Evolutionary conservation across 2,797 vertebrate species (phyloP).

Genomic region (Euphonia xanthogaster): DNA sequence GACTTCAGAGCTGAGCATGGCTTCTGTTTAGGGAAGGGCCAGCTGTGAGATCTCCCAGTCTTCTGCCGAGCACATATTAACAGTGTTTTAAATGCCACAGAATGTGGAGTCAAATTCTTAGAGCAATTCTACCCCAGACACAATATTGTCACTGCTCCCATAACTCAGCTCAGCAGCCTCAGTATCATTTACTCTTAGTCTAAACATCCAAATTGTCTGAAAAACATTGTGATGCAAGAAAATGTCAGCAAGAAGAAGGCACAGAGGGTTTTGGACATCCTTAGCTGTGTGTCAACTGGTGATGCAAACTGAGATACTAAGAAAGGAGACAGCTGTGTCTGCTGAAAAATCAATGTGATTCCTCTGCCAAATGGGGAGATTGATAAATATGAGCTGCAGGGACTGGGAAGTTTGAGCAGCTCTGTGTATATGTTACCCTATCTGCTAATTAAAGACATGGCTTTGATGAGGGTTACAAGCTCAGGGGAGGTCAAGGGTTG

Average conservation of each 20-base stretch:
- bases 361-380: background rate
- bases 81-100: background rate
- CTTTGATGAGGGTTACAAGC: background rate
- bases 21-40: slow-evolving; percentile 18
- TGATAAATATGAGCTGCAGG: background rate
- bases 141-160: background rate
- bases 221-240: background rate
- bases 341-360: slow-evolving; percentile 16
- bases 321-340: background rate
- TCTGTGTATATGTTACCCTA: background rate
- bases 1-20: background rate
- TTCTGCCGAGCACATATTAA: background rate
- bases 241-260: background rate
- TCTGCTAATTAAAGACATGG: background rate
- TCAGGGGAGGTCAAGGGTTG: background rate
- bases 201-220: background rate
- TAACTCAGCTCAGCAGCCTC: background rate
- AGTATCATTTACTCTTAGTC: background rate
- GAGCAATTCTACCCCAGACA: background rate
- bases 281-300: background rate
- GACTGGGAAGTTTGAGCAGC: background rate
- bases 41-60: background rate
- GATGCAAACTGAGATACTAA: background rate
- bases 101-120: background rate
- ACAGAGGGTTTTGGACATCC: background rate